Base-by-base conservation (phyloP, 2,113 vertebrate genomes). In the Cepphus grylle region DNA sequence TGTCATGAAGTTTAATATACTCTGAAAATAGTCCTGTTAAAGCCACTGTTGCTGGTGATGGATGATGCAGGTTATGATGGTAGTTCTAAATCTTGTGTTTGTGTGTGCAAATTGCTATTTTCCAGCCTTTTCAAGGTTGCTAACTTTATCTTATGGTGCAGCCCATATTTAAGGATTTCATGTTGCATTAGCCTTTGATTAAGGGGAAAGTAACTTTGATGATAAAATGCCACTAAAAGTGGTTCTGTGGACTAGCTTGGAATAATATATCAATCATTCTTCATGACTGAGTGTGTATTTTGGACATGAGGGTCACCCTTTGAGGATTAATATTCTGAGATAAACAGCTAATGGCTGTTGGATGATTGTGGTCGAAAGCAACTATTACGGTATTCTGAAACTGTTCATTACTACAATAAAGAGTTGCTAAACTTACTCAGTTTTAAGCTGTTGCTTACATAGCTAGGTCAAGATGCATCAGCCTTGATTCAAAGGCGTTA, bases 151-250 rank as follows among this genome's bases (percentile, higher is more conserved):
- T 96, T 20, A 5, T 55, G 85, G 86, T 70, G 73, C 86, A 94
- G 80, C 70, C 74, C 81, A 10, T 84, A 38, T 58, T 93, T 70
- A 90, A 86, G 84, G 69, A 69, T 94, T 97, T 94, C 86, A 72
- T 88, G 82, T 97, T 94, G 83, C 61, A 55, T 96, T 94, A 96
- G 81, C 80, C 90, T 95, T 92, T 95, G 88, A 96, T 97, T 94
- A 96, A 95, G 93, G 93, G 79, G 66, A 67, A 78, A 93, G 38
- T 70, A 65, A 93, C 91, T 77, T 90, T 76, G 86, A 55, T 94
- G 94, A 93, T 96, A 92, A 97, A 97, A 91, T 30, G 42, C 47
- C 42, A 62, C 71, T 88, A 45, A 56, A 88, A 67, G 30, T 61
- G 79, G 40, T 78, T 56, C 45, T 81, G 19, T 43, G 76, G 52